Conservation (phyloP, 2,113 vertebrate species). For the Lepidothrix coronata region DNA sequence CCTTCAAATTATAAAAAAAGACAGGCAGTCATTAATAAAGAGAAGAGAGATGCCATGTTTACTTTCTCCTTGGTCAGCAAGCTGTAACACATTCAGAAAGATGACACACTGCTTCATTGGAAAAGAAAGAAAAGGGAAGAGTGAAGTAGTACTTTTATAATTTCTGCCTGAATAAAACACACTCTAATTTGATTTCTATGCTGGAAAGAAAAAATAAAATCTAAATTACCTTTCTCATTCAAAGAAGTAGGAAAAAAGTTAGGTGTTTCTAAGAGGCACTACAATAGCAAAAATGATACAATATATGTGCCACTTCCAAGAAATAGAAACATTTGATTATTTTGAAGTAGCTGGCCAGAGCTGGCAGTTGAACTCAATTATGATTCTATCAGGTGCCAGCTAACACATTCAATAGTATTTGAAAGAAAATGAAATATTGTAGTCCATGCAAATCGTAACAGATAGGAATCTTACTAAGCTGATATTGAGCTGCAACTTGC, state of each 20-base stretch:
- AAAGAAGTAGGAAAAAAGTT: not conserved
- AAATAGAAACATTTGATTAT: not conserved
- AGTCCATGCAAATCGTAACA: conserved; percentile 1
- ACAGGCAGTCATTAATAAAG: not conserved
- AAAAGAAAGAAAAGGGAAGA: not conserved
- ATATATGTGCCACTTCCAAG: not conserved
- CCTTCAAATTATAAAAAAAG: not conserved
- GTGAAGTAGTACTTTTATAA: not conserved
- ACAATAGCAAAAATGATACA: not conserved
- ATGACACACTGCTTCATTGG: not conserved
- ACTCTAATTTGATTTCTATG: not conserved
- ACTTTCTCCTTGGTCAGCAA: not conserved
- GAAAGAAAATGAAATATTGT: not conserved
- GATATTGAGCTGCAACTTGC: not conserved
- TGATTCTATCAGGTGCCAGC: not conserved
- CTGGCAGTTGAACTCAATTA: conserved; percentile 34
- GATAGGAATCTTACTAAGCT: not conserved
- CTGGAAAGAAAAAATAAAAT: not conserved
- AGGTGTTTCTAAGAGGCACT: not conserved
- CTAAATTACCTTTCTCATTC: not conserved
- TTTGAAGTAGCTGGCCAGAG: not conserved
- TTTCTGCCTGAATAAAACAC: not conserved
- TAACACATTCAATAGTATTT: not conserved
- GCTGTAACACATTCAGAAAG: not conserved
- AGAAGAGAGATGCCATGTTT: not conserved